Evolutionary conservation across 2,797 vertebrate species (phyloP), one percentile per base, ranked within the genome.

Genomic region (Enteromius argenteus): DNA sequence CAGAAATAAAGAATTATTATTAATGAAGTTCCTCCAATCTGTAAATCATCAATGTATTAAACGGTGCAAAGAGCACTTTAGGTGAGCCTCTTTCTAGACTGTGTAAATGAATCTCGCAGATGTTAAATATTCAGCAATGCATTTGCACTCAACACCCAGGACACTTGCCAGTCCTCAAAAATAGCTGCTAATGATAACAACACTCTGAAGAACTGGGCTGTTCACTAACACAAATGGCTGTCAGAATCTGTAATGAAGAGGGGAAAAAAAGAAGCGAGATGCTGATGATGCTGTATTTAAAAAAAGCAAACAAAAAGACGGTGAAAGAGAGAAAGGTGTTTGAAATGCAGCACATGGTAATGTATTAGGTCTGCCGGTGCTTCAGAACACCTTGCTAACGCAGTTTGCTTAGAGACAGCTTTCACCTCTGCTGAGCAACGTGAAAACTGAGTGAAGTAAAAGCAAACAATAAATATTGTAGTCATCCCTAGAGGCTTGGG

Each of bases 181-280:
- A 46, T 80, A 87, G 21, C 83, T 76, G 82, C 72, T 89, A 81
- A 86, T 83, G 90, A 89, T 90, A 89, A 87, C 88, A 88, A 88
- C 79, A 76, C 83, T 76, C 74, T 64, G 66, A 90, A 86, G 86
- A 90, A 79, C 88, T 81, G 86, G 89, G 62, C 85, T 68, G 30
- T 83, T 89, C 78, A n/a, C 83, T 86, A 79, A 87, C 83, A 88
- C 83, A 88, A 84, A 87, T 71, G 66, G 68, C 73, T 35, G 84
- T 83, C 75, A 60, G 84, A 73, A 83, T 89, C 27, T 77, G 49
- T 35, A 86, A 84, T 19, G 2, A 68, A 83, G 84, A 71, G 51
- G 80, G 46, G 78, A 69, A 4, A 32, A 32, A 32, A 19, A 5
- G 39, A 9, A 35, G 14, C 23, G 13, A 3, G 42, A 76, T 46